Percentiles rank a stretch among this genome's conserved stretches.
Conservation (phyloP, 2,113 vertebrate species). For the Tonatia bakeri region DNA sequence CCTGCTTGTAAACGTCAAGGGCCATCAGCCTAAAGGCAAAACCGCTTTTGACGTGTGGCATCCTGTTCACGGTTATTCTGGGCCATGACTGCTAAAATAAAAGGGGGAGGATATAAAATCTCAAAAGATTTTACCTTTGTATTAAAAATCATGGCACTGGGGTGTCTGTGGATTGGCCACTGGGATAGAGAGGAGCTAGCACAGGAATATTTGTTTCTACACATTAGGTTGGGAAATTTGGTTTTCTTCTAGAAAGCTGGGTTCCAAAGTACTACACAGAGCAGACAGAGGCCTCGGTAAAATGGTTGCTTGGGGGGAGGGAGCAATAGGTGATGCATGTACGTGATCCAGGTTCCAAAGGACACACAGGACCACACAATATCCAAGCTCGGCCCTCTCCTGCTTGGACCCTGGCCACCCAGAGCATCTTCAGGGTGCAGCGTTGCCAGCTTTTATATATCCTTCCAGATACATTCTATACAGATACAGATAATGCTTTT, state of each 20-base stretch:
- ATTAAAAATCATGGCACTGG: background rate
- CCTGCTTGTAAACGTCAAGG: background rate
- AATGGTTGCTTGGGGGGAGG: background rate
- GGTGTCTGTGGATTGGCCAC: background rate
- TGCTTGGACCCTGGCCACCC: background rate
- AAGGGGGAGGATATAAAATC: background rate
- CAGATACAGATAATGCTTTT: background rate
- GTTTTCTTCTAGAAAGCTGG: background rate
- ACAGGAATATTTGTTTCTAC: background rate
- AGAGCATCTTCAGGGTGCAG: background rate
- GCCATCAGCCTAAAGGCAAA: background rate
- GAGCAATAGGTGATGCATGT: background rate
- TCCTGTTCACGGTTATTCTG: background rate
- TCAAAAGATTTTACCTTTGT: background rate
- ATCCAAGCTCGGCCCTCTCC: background rate
- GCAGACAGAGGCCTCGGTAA: background rate
- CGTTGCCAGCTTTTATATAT: background rate
- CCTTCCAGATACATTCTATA: background rate
- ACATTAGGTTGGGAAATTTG: background rate
- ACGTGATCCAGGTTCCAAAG: background rate
- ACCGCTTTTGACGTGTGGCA: background rate
- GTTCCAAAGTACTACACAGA: background rate
- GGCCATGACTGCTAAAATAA: background rate
- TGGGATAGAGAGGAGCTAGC: background rate
- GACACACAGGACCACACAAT: background rate